Conservation (phyloP, 2,113 vertebrate species). For the Dicaeum eximium region DNA sequence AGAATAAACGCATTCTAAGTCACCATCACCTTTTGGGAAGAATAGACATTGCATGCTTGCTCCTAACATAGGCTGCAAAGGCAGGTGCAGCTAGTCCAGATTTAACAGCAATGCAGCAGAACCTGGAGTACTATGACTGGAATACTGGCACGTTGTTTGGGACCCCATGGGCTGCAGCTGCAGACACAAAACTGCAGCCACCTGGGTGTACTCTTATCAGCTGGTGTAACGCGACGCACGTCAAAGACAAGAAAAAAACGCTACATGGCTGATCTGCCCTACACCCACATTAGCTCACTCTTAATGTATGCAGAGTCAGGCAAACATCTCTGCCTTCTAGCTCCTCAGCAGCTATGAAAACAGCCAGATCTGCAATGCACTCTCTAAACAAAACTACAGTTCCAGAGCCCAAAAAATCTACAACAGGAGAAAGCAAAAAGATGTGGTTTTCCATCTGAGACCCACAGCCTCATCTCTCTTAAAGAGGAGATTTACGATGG, state of each 20-base stretch:
- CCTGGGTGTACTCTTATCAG: background rate
- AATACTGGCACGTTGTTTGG: background rate
- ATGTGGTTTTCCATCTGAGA: background rate
- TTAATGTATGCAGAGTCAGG: conserved; percentile 34
- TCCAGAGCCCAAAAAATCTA: background rate
- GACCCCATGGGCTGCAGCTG: background rate
- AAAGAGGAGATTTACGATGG: background rate
- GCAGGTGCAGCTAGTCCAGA: background rate
- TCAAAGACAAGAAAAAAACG: background rate
- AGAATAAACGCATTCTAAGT: background rate
- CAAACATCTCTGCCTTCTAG: conserved; percentile 1
- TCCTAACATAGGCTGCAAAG: background rate
- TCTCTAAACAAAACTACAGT: background rate
- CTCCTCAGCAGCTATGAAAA: background rate
- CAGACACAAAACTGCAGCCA: background rate
- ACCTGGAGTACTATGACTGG: background rate
- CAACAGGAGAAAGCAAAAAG: background rate
- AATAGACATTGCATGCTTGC: background rate
- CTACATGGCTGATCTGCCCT: background rate
- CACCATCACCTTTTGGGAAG: background rate
- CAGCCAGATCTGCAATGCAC: background rate
- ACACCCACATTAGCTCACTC: background rate
- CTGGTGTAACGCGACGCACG: background rate
- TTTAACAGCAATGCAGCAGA: conserved; percentile 68
- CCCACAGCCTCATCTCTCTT: background rate